phyloP scores from a whole-genome alignment of 2,797 vertebrate species.

The Chloroceryle amazona region DNA sequence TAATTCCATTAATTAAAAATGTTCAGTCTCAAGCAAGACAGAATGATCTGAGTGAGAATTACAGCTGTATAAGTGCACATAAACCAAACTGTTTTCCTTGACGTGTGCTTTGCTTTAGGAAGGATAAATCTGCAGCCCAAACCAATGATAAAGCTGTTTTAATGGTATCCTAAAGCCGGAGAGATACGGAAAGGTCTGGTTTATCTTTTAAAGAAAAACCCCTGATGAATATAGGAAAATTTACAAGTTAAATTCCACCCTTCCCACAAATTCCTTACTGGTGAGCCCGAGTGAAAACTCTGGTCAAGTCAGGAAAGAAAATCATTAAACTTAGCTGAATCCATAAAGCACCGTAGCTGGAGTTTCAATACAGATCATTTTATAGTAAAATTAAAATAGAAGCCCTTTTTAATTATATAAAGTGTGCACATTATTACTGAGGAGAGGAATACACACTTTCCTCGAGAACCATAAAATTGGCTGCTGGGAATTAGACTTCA shows the following conservation, averaged over 20 bases:
- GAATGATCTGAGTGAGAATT: slow-evolving; percentile 38
- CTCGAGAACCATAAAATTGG: slow-evolving; percentile 67
- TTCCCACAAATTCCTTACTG: slow-evolving; percentile 36
- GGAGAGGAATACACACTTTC: slow-evolving; percentile 56
- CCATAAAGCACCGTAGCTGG: background rate
- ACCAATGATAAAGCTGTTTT: background rate
- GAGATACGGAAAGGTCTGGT: background rate
- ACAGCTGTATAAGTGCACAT: slow-evolving; percentile 33
- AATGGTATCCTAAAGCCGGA: background rate
- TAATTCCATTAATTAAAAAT: slow-evolving; percentile 73
- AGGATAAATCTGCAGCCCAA: slow-evolving; percentile 20
- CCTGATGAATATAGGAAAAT: slow-evolving; percentile 11
- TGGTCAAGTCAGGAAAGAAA: slow-evolving; percentile 11
- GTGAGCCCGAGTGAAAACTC: slow-evolving; percentile 1
- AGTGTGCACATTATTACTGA: slow-evolving; percentile 60
- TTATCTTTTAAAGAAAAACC: slow-evolving; percentile 34
- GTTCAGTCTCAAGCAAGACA: slow-evolving; percentile 60
- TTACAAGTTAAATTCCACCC: slow-evolving; percentile 14
- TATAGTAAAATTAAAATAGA: slow-evolving; percentile 72
- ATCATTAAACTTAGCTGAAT: slow-evolving; percentile 30
- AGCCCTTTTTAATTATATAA: slow-evolving; percentile 74
- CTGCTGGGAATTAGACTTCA: slow-evolving; percentile 70
- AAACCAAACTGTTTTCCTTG: slow-evolving; percentile 37
- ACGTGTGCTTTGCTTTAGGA: slow-evolving; percentile 40
- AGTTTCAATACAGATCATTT: slow-evolving; percentile 61